phyloP scores from a whole-genome alignment of 2,113 vertebrate species.

The Neopipo cinnamomea region DNA sequence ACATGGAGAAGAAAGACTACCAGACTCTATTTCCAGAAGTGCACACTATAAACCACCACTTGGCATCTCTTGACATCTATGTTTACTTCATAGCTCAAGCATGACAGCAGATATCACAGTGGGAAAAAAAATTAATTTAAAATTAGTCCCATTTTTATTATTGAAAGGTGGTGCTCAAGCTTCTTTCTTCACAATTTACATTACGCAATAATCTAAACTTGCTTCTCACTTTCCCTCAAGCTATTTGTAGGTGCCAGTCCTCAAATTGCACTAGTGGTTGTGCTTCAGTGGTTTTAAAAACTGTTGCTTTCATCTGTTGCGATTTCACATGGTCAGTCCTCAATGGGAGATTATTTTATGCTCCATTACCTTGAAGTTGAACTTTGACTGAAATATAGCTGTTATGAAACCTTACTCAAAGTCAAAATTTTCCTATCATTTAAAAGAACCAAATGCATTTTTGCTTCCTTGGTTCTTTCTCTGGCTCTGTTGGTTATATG shows the following conservation, averaged over 20 bases:
- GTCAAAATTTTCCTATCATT: conserved; percentile 55
- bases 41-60: not conserved
- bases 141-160: conserved; percentile 1
- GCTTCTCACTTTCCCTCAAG: not conserved
- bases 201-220: not conserved
- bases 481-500: conserved; percentile 37
- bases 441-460: conserved; percentile 47
- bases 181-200: not conserved
- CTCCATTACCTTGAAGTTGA: conserved; percentile 72
- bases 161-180: not conserved
- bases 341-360: conserved; percentile 66
- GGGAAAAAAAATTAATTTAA: not conserved
- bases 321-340: conserved; percentile 58
- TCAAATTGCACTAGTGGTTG: conserved; percentile 26
- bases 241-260: not conserved
- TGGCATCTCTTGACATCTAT: not conserved
- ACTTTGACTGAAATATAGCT: conserved; percentile 60
- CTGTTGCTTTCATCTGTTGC: conserved; percentile 46
- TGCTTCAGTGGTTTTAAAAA: conserved; percentile 64
- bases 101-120: not conserved
- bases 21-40: not conserved
- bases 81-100: not conserved
- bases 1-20: not conserved
- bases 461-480: not conserved
- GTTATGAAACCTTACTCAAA: conserved; percentile 61